A percentile compares a stretch with the other conserved stretches of the same genome.
Conservation (phyloP, 2,888 invertebrate genomes). For the Coleophora flavipennella region DNA sequence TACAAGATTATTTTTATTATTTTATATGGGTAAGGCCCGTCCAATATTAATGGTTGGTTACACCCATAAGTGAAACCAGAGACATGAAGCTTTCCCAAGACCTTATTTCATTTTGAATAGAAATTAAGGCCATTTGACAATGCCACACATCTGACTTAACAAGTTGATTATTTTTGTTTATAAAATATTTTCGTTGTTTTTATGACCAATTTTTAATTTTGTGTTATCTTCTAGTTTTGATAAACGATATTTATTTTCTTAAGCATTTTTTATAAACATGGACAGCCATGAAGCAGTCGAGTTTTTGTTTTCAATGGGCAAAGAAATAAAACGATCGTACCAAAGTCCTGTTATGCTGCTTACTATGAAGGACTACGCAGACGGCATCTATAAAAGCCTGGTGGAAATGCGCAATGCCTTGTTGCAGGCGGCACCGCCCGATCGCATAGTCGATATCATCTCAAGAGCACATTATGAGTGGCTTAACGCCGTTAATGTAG, state of each 20-base stretch:
- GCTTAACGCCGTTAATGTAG: constrained; percentile 27
- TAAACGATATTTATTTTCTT: too few relatives aligned
- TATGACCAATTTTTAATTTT: constrained; percentile 10
- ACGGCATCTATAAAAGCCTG: constrained; percentile 17
- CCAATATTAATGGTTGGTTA: too few relatives aligned
- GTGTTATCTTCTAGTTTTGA: too few relatives aligned
- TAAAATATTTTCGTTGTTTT: neutral
- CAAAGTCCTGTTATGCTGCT: constrained; percentile 31
- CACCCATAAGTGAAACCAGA: too few relatives aligned
- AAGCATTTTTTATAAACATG: constrained; percentile 17
- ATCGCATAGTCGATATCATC: constrained; percentile 19
- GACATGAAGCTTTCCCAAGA: too few relatives aligned
- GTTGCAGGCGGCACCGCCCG: constrained; percentile 9
- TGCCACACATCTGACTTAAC: too few relatives aligned
- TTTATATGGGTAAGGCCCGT: too few relatives aligned
- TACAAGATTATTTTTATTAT: too few relatives aligned
- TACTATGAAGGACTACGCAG: constrained; percentile 29
- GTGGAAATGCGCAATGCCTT: constrained; percentile 19
- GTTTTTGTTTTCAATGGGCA: constrained; percentile 24
- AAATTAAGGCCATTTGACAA: too few relatives aligned
- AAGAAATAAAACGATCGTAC: constrained; percentile 28
- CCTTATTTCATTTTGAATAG: too few relatives aligned
- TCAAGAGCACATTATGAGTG: constrained; percentile 24
- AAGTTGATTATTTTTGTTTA: too few relatives aligned
- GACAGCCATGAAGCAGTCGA: constrained; percentile 14